Conservation (phyloP, 2,888 invertebrate species). For the Tyria jacobaeae region DNA sequence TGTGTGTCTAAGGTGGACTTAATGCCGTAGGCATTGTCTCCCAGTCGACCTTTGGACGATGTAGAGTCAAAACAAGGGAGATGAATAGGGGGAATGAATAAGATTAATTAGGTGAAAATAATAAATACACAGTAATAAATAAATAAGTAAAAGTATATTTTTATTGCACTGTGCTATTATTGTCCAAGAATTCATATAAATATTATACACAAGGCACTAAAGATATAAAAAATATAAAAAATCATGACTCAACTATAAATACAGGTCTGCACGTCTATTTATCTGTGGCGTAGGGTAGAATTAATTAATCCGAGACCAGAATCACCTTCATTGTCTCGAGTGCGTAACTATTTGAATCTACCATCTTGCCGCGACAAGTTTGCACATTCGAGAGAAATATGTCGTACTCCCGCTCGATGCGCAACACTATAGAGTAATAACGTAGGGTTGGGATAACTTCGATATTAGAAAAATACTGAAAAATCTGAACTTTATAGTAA, state of each 20-base stretch:
- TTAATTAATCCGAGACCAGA: conserved; percentile 53
- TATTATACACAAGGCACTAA: too few relatives aligned
- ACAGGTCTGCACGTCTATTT: conserved; percentile 29
- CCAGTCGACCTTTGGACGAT: too few relatives aligned
- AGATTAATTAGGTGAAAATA: too few relatives aligned
- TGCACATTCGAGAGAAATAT: conserved; percentile 49
- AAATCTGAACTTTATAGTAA: neutral
- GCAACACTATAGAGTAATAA: conserved; percentile 30
- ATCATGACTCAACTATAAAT: conserved; percentile 30
- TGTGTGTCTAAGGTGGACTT: too few relatives aligned
- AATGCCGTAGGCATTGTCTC: too few relatives aligned
- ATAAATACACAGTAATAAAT: too few relatives aligned
- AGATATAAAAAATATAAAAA: neutral
- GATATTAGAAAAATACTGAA: neutral
- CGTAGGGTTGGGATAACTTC: conserved; percentile 30
- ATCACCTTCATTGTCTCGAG: conserved; percentile 53
- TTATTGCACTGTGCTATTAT: too few relatives aligned
- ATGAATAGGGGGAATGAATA: too few relatives aligned
- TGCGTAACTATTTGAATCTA: conserved; percentile 50
- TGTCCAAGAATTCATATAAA: too few relatives aligned
- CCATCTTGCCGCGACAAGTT: conserved; percentile 41
- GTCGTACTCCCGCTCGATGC: conserved; percentile 15
- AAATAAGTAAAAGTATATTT: too few relatives aligned
- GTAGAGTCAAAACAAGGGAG: too few relatives aligned
- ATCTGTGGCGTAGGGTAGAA: conserved; percentile 42